Evolutionary conservation across 2,888 invertebrate genomes (phyloP), one percentile per base, ranked within the genome.

Genomic region (Papilio gigon): DNA sequence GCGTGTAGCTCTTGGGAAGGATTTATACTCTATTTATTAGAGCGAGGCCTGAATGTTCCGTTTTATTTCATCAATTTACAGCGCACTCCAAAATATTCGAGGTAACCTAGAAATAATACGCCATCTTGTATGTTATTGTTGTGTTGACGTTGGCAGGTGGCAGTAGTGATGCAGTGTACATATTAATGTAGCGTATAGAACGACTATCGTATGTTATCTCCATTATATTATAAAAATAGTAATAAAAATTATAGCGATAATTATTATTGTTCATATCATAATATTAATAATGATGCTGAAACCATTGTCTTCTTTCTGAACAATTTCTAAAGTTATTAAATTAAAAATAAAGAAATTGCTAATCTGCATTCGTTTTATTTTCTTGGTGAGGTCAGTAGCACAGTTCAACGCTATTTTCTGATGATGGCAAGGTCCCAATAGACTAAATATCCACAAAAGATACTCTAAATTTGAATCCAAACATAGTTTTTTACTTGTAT

Each of bases 311-410:
- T 94, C 94, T 94, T 94, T 95, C 93, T 92, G 93, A 95, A 93
- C 92, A 92, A 94, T 95, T 95, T 95, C 95, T 95, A 95, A 95
- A 95, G 94, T 94, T 92, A 92, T 92, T 92, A 90, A 92, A 90
- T 90, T 90, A 89, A 91, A 90, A 92, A 90, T 92, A 92, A 92
- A 91, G 89, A 92, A 91, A 91, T 90, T 92, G 90, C 90, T 91
- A 91, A 90, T 90, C 90, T 80, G 65, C 77, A 76, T 76, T 83
- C 78, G 84, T 89, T 88, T 90, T 68, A 83, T 82, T 87, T 50
- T 50, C 2, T 50, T 50, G 12, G 6, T 25, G 14, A 22, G 12
- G 40, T 40, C n/a, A n/a, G n/a, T n/a, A n/a, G n/a, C n/a, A n/a
- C n/a, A n/a, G n/a, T 40, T 40, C 14, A 11, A 40, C 40, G 0